These are phyloP conservation scores for Actinia equina DNA, from an alignment of 64 coral and sea anemone species.

Conservation along the genomic window DNA sequence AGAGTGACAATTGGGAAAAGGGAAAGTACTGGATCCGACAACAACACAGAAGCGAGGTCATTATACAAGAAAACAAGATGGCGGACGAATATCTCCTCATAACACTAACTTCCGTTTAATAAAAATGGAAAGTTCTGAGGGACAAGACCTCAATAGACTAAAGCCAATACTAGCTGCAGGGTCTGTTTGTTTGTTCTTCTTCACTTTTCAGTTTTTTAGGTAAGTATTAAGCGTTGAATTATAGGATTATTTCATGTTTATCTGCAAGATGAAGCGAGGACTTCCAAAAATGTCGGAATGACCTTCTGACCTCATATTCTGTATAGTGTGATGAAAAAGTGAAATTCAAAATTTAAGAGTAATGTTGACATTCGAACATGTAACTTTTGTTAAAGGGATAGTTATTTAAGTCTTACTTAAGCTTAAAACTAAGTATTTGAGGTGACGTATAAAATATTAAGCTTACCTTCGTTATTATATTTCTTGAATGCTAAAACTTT, in stretches of 20 bases:
- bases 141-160: constrained; percentile 12
- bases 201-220: constrained; percentile 67
- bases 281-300: neutral
- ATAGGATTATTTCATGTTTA: neutral
- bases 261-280: neutral
- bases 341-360: too few species aligned
- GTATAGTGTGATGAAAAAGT: neutral
- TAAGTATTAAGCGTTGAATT: neutral
- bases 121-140: constrained; percentile 13
- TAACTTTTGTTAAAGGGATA: too few species aligned
- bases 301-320: neutral
- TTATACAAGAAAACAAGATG: constrained; percentile 7
- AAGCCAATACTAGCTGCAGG: constrained; percentile 51
- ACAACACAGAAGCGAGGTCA: constrained; percentile 11
- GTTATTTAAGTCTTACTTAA: too few species aligned
- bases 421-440: too few species aligned
- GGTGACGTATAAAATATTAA: too few species aligned
- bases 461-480: too few species aligned
- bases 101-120: neutral
- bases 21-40: neutral
- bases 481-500: too few species aligned
- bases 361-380: too few species aligned
- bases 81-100: neutral
- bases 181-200: constrained; percentile 54
- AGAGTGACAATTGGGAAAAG: neutral